Conservation (phyloP, 2,113 vertebrate species). For the Rhodinocichla rosea region DNA sequence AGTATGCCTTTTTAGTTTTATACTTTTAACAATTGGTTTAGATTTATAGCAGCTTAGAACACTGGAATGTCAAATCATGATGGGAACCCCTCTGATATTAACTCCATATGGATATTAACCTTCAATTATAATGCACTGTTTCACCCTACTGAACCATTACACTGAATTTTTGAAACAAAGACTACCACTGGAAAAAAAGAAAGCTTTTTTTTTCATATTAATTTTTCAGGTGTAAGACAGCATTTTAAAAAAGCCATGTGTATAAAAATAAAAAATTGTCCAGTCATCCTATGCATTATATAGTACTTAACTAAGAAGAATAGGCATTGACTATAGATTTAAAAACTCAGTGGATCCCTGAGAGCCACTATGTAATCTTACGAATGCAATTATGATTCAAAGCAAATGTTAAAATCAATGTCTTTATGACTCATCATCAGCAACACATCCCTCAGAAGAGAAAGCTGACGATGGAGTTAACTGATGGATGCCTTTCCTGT, state of each 20-base stretch:
- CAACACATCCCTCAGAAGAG: conserved; percentile 57
- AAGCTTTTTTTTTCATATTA: fast-evolving
- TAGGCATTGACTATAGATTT: conserved; percentile 60
- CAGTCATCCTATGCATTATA: neutral
- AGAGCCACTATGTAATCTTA: conserved; percentile 65
- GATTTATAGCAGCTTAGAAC: neutral
- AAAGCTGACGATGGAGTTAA: conserved; percentile 58
- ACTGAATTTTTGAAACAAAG: neutral
- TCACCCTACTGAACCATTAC: neutral
- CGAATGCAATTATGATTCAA: conserved; percentile 63
- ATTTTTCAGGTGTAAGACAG: neutral
- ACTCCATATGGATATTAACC: neutral
- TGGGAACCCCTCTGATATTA: neutral
- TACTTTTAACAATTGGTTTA: neutral
- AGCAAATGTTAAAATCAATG: conserved; percentile 74
- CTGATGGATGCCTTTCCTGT: conserved; percentile 52
- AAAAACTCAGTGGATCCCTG: conserved; percentile 57
- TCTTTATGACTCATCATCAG: conserved; percentile 69
- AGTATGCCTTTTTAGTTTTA: neutral
- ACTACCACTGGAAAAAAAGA: neutral
- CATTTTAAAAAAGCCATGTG: neutral
- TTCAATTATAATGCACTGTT: neutral
- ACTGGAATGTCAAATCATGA: neutral
- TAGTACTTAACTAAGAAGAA: conserved; percentile 54
- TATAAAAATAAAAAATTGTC: conserved; percentile 19